These are phyloP conservation scores for Saccostrea echinata DNA, from an alignment of 1,140 invertebrate genomes.

Conservation along the genomic window DNA sequence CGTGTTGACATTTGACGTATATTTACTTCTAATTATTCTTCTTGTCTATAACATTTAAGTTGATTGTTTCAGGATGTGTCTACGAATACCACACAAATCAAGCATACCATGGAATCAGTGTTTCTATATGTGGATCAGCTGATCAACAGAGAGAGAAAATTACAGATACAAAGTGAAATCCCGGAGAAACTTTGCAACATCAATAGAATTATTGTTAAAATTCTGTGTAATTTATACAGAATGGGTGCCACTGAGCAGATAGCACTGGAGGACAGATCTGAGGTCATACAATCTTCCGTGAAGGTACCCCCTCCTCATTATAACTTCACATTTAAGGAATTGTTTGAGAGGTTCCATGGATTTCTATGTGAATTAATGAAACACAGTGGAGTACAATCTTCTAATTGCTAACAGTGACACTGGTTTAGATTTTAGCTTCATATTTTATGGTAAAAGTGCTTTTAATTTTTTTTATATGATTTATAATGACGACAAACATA, in stretches of 20 bases:
- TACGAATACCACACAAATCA: constrained; percentile 15
- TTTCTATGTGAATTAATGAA: constrained; percentile 15
- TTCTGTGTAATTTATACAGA: constrained; percentile 18
- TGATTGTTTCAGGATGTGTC: constrained; percentile 15
- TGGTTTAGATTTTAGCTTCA: too few species aligned
- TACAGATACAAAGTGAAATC: background rate
- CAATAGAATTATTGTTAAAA: background rate
- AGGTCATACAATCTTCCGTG: background rate
- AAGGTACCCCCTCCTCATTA: background rate
- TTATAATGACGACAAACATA: too few species aligned
- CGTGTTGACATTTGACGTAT: background rate
- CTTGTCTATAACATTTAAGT: background rate
- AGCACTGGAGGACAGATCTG: background rate
- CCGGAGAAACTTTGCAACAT: constrained; percentile 4
- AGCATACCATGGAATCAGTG: constrained; percentile 14
- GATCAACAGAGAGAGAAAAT: background rate
- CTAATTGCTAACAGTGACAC: too few species aligned
- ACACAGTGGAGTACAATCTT: background rate
- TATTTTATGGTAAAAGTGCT: too few species aligned
- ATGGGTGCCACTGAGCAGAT: background rate
- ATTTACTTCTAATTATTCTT: constrained; percentile 24
- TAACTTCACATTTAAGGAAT: background rate
- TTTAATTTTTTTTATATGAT: too few species aligned
- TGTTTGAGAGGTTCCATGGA: constrained; percentile 17
- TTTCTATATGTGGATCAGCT: constrained; percentile 15